Base-by-base conservation (phyloP, 2,113 vertebrate genomes). In the Carlito syrichta region DNA sequence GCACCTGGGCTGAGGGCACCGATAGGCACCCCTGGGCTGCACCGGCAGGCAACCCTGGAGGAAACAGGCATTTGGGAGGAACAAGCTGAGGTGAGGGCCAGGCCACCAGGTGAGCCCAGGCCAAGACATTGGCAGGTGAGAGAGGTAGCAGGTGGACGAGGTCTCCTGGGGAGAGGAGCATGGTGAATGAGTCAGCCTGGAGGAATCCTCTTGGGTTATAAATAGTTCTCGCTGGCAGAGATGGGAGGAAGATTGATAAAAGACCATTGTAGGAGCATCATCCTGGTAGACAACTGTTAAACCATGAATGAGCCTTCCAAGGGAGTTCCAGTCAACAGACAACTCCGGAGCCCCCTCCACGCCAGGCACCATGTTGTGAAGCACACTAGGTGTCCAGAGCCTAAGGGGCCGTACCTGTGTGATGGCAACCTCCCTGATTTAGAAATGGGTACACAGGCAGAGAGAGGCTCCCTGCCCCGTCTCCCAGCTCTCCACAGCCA, bases 191-290 rank as follows among this genome's bases (percentile, higher is more conserved):
- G 87, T 98, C 95, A 94, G 23, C 7, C 35, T 23, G 0, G 25
- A 87, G 73, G 82, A 93, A 95, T 96, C 79, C 66, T 89, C 58
- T 35, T 23, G 7, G 48, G 60, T 94, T 95, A 93, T 89, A 93
- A 95, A 97, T 77, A 95, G 54, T 32, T 35, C 38, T 66, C 20
- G 23, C 86, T 81, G 69, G 79, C 38, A 27, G 66, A 23, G 56
- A 45, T 6, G 48, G 45, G 62, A 76, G 7, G 6, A 4, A 78
- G 74, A 86, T 86, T 43, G 89, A 95, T 68, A 94, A 97, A 93
- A 35, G 40, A 22, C 71, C 77, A 96, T 92, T 97, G 92, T 97
- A 40, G 50, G 27, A 68, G 54, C 45, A n/a, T 20, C 62, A 96
- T 94, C 93, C 95, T 71, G 95, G 91, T 82, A 50, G 52, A 89